Base-by-base conservation (phyloP, 2,113 vertebrate species). In the Semnornis frantzii region DNA sequence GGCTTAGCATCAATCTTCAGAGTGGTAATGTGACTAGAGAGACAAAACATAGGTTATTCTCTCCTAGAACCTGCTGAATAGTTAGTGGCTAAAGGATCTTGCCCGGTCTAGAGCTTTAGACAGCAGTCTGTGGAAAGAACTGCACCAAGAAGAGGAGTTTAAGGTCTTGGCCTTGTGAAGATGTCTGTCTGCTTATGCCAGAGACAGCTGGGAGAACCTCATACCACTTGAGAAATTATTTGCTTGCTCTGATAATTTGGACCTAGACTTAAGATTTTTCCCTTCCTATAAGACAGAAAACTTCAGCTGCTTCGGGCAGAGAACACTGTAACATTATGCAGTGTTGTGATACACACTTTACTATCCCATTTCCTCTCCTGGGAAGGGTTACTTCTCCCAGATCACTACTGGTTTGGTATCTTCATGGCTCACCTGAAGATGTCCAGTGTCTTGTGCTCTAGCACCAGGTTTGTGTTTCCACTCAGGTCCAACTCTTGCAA, bases 391-490 rank as follows among this genome's bases (percentile, higher is more conserved):
- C 44, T 48, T 57, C 83, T 77, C 60, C 57, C 65, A 71, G 33
- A 14, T 50, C 77, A 58, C 62, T 83, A 30, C n/a, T 33, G 42
- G 6, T 28, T 30, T 93, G 64, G 31, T 30, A 54, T n/a, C 57
- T 80, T 60, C 59, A 16, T 10, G 37, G 31, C 96, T 97, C 96
- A 99, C 99, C 99, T 99, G 97, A 99, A 99, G 80, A 99, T 97
- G 92, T 99, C 99, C 93, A 99, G 97, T 11, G 98, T 99, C 97
- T 99, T 99, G 93, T 99, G 99, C 94, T 99, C 99, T 85, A 99
- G 97, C 85, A 98, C 98, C 82, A 99, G 97, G 96, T 98, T 98
- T 95, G 97, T 98, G 97, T 99, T 99, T 92, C 99, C 98, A 2
- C 98, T 99, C 95, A 99, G 97, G 97, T 99, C 99, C 91, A 99